Percentiles rank a stretch among this genome's conserved stretches.
Evolutionary conservation across 2,888 invertebrate genomes (phyloP).

Genomic region (Onthophagus sagittarius): DNA sequence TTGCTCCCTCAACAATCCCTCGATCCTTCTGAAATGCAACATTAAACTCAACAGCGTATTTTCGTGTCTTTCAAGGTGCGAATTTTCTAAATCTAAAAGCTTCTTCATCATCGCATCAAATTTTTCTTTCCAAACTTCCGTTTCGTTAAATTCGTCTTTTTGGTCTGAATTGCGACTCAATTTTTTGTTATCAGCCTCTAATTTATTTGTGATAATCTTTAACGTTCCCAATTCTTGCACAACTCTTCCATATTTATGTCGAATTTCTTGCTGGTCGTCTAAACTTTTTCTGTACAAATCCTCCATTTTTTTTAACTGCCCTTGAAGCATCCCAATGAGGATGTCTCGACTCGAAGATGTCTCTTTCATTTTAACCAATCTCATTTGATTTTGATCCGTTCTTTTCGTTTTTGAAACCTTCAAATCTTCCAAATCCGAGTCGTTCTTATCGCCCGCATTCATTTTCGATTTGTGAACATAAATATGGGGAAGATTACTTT

Average conservation of each 20-base stretch:
- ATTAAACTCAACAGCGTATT: slow-evolving; percentile 19
- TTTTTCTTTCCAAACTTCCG: slow-evolving; percentile 13
- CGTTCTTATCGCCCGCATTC: too few species aligned
- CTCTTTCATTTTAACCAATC: slow-evolving; percentile 30
- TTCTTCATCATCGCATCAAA: slow-evolving; percentile 24
- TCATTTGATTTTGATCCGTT: not conserved
- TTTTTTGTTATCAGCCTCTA: not conserved
- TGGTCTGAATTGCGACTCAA: not conserved
- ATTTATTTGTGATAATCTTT: slow-evolving; percentile 24
- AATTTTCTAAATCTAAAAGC: slow-evolving; percentile 8
- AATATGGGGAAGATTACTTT: too few species aligned
- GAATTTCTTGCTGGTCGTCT: slow-evolving; percentile 33
- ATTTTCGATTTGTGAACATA: too few species aligned
- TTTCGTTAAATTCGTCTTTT: not conserved
- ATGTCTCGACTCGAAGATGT: slow-evolving; percentile 33
- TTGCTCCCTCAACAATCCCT: slow-evolving; percentile 25
- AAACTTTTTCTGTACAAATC: slow-evolving; percentile 33
- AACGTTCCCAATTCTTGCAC: slow-evolving; percentile 30
- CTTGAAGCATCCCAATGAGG: slow-evolving; percentile 34
- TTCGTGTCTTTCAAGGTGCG: not conserved
- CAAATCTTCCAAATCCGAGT: too few species aligned
- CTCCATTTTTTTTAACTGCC: slow-evolving; percentile 34
- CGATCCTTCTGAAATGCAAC: slow-evolving; percentile 23
- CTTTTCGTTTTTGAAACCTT: too few species aligned
- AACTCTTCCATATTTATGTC: slow-evolving; percentile 31